Base-by-base conservation (phyloP, 2,113 vertebrate species). In the Stigmatopora argus region DNA sequence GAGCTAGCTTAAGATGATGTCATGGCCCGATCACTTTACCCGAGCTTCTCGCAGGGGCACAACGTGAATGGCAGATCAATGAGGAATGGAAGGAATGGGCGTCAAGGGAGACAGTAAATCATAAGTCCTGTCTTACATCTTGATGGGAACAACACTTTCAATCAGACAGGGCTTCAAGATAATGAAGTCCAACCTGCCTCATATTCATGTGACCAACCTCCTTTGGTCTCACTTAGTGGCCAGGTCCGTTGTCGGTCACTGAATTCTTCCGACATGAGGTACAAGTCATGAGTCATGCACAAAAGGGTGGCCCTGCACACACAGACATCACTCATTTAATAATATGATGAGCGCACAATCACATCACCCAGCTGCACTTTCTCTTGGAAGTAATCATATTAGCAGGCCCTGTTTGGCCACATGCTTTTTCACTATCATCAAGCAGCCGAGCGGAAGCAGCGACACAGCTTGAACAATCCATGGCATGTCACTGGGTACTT, bases 21-120 rank as follows among this genome's bases (percentile, higher is more conserved):
- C 81, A 91, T 83, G 23, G 72, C 80, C 74, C 78, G 81, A 89
- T 86, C 77, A 86, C 80, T 89, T 88, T 83, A 84, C 72, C 82
- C 71, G 71, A 78, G 65, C 67, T 80, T 74, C 63, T 67, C 60
- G 13, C 41, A 17, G 59, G 41, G 59, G 51, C 53, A 68, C 41
- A 66, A 65, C 67, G 71, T 77, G 77, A n/a, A 76, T 64, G 56
- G 77, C 65, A 73, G 85, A 86, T 86, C 82, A 67, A 86, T 83
- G 81, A 86, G 82, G 80, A 83, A 85, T 85, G 83, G 87, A 87
- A 86, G 73, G 83, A 87, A 86, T 86, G 80, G 81, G 65, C 19
- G 19, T 35, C 52, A 31, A 72, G 60, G 63, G 62, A 46, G 35
- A 15, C 35, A 47, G 41, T 41, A 10, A 11, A 21, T 62, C 45